Evolutionary conservation across 2,797 vertebrate genomes (phyloP).

Genomic region (Sphenopsis melanotis): DNA sequence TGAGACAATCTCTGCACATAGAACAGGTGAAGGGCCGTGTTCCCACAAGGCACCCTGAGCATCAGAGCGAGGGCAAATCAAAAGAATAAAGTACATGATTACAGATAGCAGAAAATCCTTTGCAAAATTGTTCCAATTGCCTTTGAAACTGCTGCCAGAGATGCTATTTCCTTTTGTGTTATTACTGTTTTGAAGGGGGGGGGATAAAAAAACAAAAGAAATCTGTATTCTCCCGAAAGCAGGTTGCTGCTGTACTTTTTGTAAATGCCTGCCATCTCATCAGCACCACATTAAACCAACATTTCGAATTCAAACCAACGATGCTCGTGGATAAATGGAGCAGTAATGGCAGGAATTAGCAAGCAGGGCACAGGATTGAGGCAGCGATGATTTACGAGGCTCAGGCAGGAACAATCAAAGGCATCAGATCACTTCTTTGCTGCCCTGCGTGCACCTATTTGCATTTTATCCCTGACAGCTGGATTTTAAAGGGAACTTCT

Average conservation of each 20-base stretch:
- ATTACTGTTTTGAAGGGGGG: not conserved
- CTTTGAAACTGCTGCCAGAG: not conserved
- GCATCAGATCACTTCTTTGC: not conserved
- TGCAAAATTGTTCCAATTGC: not conserved
- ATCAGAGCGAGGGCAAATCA: constrained; percentile 5
- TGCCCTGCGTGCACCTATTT: not conserved
- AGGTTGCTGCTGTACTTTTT: not conserved
- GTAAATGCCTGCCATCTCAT: not conserved
- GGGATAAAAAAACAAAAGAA: rapidly evolving
- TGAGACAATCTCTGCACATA: not conserved
- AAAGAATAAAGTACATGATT: constrained; percentile 5
- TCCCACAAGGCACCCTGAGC: not conserved
- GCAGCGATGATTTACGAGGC: constrained; percentile 1
- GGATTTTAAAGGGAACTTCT: not conserved
- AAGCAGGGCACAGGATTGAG: not conserved
- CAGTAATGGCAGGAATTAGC: not conserved
- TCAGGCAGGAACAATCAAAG: constrained; percentile 28
- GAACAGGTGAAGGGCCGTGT: not conserved
- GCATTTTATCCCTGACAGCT: not conserved
- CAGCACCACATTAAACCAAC: constrained; percentile 4
- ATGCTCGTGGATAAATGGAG: not conserved
- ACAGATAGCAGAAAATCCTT: not conserved
- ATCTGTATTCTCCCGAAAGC: not conserved
- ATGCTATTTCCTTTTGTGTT: not conserved
- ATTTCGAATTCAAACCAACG: not conserved